Conservation (phyloP, 1,140 invertebrate species). For the Drosophila littoralis region DNA sequence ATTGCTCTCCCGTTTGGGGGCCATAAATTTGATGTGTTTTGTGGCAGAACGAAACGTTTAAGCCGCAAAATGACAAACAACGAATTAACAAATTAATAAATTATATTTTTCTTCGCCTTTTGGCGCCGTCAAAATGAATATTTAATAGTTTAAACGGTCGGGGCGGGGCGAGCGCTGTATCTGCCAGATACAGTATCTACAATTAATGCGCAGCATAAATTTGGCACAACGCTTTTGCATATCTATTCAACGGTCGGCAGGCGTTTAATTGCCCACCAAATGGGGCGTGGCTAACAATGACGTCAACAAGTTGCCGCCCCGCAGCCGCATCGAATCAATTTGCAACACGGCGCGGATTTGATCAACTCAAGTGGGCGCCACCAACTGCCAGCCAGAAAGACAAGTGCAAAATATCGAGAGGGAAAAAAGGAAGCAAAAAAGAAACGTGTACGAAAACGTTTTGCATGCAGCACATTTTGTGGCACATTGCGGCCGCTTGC, state of each 20-base stretch:
- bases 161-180: constrained; percentile 23
- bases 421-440: background rate
- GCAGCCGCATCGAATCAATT: constrained; percentile 70
- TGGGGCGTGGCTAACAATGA: constrained; percentile 68
- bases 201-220: constrained; percentile 74
- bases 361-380: constrained; percentile 38
- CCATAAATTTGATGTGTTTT: constrained; percentile 79
- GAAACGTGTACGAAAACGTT: background rate
- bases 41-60: constrained; percentile 83
- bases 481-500: constrained; percentile 3
- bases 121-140: constrained; percentile 49
- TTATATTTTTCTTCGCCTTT: constrained; percentile 61
- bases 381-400: constrained; percentile 7
- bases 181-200: constrained; percentile 60
- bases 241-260: constrained; percentile 64
- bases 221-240: constrained; percentile 66
- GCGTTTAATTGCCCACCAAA: constrained; percentile 65
- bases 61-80: constrained; percentile 83
- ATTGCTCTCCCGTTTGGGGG: constrained; percentile 31
- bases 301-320: constrained; percentile 70
- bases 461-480: constrained; percentile 14
- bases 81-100: constrained; percentile 84
- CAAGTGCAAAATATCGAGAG: constrained; percentile 22
- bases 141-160: constrained; percentile 59
- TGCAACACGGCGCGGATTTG: constrained; percentile 30